These are phyloP conservation scores for Sminthurides aquaticus DNA, from an alignment of 2,888 invertebrate genomes.

Conservation along the genomic window DNA sequence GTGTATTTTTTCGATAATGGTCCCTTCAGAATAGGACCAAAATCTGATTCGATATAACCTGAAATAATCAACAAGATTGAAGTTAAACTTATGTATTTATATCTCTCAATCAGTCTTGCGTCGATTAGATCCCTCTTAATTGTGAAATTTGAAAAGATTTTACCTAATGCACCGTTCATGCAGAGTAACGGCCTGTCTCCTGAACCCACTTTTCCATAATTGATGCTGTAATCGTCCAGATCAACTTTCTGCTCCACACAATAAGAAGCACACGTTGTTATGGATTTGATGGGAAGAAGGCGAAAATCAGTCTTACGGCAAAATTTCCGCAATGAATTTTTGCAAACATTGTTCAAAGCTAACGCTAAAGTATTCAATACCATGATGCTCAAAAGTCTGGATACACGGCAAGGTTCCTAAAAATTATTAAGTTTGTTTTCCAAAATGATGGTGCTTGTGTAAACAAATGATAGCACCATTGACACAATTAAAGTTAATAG, in stretches of 20 bases:
- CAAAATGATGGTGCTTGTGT: no score
- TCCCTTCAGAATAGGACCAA: conserved; percentile 45
- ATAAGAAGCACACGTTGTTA: no score
- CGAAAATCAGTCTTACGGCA: no score
- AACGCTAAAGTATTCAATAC: no score
- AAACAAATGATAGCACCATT: no score
- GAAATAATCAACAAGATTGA: conserved; percentile 9
- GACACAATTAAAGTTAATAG: no score
- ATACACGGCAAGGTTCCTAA: no score
- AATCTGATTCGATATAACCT: conserved; percentile 30
- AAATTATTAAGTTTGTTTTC: no score
- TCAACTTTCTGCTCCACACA: not conserved
- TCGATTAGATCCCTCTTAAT: not conserved
- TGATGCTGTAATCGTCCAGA: conserved; percentile 48
- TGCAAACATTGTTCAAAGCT: no score
- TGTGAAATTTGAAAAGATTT: conserved; percentile 13
- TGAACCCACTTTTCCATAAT: conserved; percentile 52
- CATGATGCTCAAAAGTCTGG: no score
- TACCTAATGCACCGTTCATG: conserved; percentile 70
- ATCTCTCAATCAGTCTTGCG: not conserved
- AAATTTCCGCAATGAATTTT: no score
- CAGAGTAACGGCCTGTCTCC: conserved; percentile 56
- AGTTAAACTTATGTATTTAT: not conserved
- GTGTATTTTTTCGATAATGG: conserved; percentile 58
- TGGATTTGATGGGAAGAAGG: no score